Evolutionary conservation across 2,888 invertebrate genomes (phyloP), one percentile per base, ranked within the genome.

Genomic region (Augiades crinisus): DNA sequence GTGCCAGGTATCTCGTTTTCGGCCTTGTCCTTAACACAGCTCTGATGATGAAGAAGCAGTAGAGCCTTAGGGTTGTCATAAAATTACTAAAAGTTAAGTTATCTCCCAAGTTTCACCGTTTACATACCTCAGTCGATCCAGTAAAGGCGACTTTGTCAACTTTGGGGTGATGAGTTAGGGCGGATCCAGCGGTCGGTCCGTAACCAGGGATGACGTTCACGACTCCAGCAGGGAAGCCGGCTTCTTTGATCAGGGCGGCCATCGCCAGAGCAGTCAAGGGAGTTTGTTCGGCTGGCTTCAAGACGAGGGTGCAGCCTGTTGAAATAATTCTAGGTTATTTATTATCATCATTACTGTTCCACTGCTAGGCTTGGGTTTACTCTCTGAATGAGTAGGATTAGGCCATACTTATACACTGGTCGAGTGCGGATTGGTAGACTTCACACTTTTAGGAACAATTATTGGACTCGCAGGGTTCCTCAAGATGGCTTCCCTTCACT

Each of bases 231-330:
- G 98, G 98, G 73, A 98, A 95, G 6, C 98, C 98, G 51, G 96
- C 98, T 89, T 98, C 95, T 69, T 94, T 95, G n/a, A 91, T 80
- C 52, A 99, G 85, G 53, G 96, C 93, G 1, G 96, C 98, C 6
- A 97, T 82, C 67, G 97, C 96, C 6, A 98, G 84, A 0, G 98
- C 97, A 0, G 98, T 96, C 16, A 98, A 88, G 0, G 97, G 95
- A 0, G 98, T 99, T 81, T 98, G 98, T 74, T 99, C 98, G 0
- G 98, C 98, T 0, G 98, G 96, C 79, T 98, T 98, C 63, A 98
- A 82, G 1, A 98, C 92, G 7, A 97, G 89, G 0, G 95, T 95
- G 75, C 97, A 93, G 64, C 94, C 95, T 46, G 24, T 16, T 13
- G 13, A 24, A 13, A 24, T 34, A 14, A 22, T 17, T 34, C n/a